Base-by-base conservation (phyloP, 64 coral and sea anemone species). In the Dendronephthya gigantea region DNA sequence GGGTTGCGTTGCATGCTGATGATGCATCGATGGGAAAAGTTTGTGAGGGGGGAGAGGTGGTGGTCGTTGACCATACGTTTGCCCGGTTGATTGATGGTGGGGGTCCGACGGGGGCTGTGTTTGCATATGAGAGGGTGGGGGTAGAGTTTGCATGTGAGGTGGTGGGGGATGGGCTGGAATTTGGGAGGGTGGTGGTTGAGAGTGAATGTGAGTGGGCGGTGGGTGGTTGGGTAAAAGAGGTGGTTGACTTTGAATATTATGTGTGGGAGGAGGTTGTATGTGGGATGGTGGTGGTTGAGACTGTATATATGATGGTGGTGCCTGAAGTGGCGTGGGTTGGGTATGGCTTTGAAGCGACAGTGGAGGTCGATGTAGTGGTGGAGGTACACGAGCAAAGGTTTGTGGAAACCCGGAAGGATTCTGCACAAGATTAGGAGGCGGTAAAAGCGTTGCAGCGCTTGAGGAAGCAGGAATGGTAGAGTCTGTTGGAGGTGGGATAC, bases 1-100 rank as follows among this genome's bases (percentile, higher is more conserved):
- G 0, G 88, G 95, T 55, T 89, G 95, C 40, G 91, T 68, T n/a
- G 92, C 91, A 35, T 84, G 52, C 47, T 70, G 65, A 23, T 83
- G 88, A 82, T 66, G 83, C 55, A 62, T 62, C 7, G 55, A 22
- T 27, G 55, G 55, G 5, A 17, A 62, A n/a, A 62, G 55, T 62
- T 62, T 62, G 25, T 62, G 55, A 7, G 55, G 55, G 55, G 55
- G 55, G 25, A 62, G 55, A 62, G 55, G 55, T 19, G 55, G 55
- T 19, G 55, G 55, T 0, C 25, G 55, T 62, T 62, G 55, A 13
- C 19, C 4, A 27, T n/a, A 62, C 19, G 55, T 62, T 22, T 62
- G 55, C 1, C 6, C 25, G 12, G 55, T 23, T 62, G 55, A 22
- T 27, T 62, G 55, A 7, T 19, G 55, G 55, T 62, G 76, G 48